Evolutionary conservation across 2,888 invertebrate genomes (phyloP), one percentile per base, ranked within the genome.

Genomic region (Digitonthophagus gazella): DNA sequence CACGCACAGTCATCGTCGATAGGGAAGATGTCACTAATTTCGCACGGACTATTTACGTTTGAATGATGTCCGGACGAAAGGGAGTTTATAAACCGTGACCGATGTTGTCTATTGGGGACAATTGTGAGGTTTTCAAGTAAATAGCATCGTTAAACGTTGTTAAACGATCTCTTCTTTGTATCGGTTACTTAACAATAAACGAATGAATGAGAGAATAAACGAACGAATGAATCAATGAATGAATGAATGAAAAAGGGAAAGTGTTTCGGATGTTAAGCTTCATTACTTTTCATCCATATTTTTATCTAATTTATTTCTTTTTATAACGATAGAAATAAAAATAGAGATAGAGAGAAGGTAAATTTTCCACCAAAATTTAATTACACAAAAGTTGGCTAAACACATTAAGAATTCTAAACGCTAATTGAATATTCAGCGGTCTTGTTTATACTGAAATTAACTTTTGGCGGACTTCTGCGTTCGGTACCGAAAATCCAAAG

Each of bases 381-480:
- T 18, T 20, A 61, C 19, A n/a, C 18, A n/a, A n/a, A 58, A 66
- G 19, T 64, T 58, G 65, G 64, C 68, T 67, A 74, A 70, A 66
- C 69, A 65, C 70, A 71, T 72, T 74, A 73, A 74, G 74, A 74
- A 72, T 71, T 73, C 71, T 69, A 72, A 44, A 71, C 72, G 72
- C 73, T 74, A 74, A 74, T 73, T 72, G 70, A 74, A 73, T 72
- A 70, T 71, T 73, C 69, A 69, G 71, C 71, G 72, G 68, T 70
- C 69, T 66, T 72, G 72, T 74, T 73, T 72, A 73, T 75, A 70
- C 71, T 71, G 71, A 74, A 75, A 75, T 75, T 74, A 75, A 74
- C 73, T 74, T 61, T 15, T 15, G 70, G 55, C 58, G 72, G 72
- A 74, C 74, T 74, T 72, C 72, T 73, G 74, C 67, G 67, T 67